A percentile compares a stretch with the other conserved stretches of the same genome.
Conservation (phyloP, 2,113 vertebrate species). For the Amazona vittata region DNA sequence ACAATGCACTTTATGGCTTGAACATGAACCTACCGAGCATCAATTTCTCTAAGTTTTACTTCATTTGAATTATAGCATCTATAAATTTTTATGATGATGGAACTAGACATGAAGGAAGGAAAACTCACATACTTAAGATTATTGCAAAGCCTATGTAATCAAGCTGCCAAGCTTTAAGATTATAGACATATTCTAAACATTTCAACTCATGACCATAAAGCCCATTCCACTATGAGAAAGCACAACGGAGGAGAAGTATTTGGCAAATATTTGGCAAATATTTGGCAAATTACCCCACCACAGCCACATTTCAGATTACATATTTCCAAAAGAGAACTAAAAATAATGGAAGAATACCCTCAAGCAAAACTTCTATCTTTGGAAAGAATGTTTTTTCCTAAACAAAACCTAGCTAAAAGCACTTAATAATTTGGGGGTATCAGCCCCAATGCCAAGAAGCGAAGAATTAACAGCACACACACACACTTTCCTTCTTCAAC, state of each 20-base stretch:
- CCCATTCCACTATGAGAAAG: background rate
- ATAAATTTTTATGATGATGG: background rate
- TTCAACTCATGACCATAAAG: background rate
- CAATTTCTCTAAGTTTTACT: background rate
- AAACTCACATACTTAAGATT: background rate
- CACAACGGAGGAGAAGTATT: background rate
- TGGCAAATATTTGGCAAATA: background rate
- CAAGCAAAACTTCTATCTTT: background rate
- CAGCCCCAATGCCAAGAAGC: background rate
- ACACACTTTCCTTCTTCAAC: background rate
- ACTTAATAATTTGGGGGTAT: background rate
- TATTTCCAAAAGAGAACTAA: background rate
- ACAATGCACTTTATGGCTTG: background rate
- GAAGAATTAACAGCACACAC: background rate
- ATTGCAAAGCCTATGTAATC: conserved; percentile 1
- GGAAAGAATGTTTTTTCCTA: background rate
- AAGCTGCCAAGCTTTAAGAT: conserved; percentile 13
- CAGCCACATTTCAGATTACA: background rate
- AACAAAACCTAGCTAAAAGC: background rate
- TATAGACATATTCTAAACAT: background rate
- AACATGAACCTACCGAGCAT: background rate
- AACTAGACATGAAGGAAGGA: background rate
- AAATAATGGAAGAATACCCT: background rate
- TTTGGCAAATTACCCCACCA: background rate
- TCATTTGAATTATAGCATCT: background rate